Evolutionary conservation across 2,797 vertebrate species (phyloP).

Genomic region (Thripadectes ignobilis): DNA sequence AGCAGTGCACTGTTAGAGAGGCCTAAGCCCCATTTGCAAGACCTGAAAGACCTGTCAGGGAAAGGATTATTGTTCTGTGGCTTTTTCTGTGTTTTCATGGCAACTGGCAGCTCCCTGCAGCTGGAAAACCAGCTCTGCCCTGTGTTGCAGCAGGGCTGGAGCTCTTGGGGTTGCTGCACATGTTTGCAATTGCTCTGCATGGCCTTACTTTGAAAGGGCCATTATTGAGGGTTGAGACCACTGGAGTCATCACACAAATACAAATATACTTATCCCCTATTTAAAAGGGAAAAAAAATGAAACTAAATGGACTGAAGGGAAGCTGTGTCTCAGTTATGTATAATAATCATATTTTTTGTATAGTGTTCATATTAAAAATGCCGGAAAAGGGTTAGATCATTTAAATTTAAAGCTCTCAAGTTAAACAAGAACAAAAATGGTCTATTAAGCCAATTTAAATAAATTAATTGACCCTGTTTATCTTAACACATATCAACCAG

Average conservation of each 20-base stretch:
- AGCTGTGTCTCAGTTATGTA: background rate
- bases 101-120: background rate
- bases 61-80: background rate
- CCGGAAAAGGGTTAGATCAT: background rate
- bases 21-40: background rate
- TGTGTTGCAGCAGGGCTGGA: background rate
- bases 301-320: conserved; percentile 18
- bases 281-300: conserved; percentile 11
- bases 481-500: conserved; percentile 23
- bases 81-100: background rate
- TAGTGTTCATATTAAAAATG: conserved; percentile 1
- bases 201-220: background rate
- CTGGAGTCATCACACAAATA: background rate
- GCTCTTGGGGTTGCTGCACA: background rate
- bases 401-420: conserved; percentile 38
- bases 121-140: background rate
- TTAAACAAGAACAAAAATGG: conserved; percentile 49
- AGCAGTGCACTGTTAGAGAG: background rate
- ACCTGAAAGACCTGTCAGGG: background rate
- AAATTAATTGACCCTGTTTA: conserved; percentile 41
- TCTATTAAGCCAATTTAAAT: conserved; percentile 28
- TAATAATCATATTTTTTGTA: background rate
- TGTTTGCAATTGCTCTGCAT: background rate
- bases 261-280: background rate
- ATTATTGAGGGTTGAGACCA: background rate